A percentile compares a stretch with the other conserved stretches of the same genome.
These are phyloP conservation scores for Conomelus anceps DNA, from an alignment of 2,888 invertebrate genomes.

Conservation along the genomic window DNA sequence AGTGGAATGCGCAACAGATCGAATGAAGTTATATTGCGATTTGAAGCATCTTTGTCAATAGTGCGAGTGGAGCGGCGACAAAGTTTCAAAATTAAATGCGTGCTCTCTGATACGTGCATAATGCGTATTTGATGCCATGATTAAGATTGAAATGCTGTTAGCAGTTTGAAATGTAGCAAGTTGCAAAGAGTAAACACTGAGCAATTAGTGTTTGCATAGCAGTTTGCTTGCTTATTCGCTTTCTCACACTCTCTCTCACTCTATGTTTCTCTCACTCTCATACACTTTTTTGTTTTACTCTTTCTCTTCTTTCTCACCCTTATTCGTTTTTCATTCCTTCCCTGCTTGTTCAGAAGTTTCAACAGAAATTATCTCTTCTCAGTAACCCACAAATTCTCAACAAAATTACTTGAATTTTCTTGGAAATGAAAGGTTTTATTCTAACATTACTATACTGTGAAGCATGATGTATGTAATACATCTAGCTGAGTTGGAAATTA, in stretches of 20 bases:
- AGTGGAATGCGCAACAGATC: background rate
- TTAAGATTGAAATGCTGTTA: background rate
- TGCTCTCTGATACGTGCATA: background rate
- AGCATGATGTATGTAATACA: too few species aligned
- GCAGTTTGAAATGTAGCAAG: background rate
- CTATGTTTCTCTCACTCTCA: background rate
- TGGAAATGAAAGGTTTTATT: too few species aligned
- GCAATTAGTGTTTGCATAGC: background rate
- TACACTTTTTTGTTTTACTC: too few species aligned
- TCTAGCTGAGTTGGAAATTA: too few species aligned
- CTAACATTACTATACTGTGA: too few species aligned
- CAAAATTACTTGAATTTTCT: too few species aligned
- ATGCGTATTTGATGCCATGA: background rate
- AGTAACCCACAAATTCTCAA: too few species aligned
- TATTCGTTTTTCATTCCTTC: too few species aligned
- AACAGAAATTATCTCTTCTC: too few species aligned
- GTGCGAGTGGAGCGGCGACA: background rate
- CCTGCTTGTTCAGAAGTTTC: too few species aligned
- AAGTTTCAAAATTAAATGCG: background rate
- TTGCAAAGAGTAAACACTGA: background rate
- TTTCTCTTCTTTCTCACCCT: too few species aligned
- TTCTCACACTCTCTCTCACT: background rate
- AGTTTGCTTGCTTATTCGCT: background rate
- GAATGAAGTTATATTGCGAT: background rate
- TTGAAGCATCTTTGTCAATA: background rate